Base-by-base conservation (phyloP, 2,888 invertebrate genomes). In the Drosophila acutilabella region DNA sequence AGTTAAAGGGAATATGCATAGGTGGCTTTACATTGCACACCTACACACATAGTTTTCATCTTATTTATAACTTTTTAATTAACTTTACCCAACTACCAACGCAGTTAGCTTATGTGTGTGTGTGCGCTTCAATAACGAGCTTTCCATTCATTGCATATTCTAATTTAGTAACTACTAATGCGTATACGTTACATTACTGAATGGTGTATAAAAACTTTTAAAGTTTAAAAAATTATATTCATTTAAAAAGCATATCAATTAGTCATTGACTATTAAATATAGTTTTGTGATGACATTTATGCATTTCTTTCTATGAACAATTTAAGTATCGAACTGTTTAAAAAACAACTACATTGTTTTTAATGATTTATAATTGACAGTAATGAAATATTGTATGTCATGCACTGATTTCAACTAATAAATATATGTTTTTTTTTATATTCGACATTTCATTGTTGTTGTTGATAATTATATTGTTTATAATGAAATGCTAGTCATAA, bases 41-140 rank as follows among this genome's bases (percentile, higher is more conserved):
- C 66, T 44, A 50, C 42, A 36, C 36, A 33, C 41, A 33, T 30
- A 38, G 53, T 38, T 44, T 65, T 11, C 53, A 57, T 48, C 56
- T 76, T 84, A 81, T 81, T 76, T 84, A 61, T 76, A 79, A 59
- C 62, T n/a, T 64, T 62, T 71, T 62, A 81, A 82, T 85, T 74
- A 77, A 74, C 69, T 77, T 60, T 36, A 30, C 30, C 30, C 33
- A 48, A 6, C 59, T 13, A 18, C 33, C 13, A 14, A 33, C 16
- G 20, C 36, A 36, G n/a, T 6, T 33, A 23, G 23, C 8, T 30
- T 30, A 2, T 6, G 6, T 30, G 8, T 30, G 30, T 30, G 30
- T 30, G 30, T 30, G 30, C 2, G 30, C 8, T 30, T 30, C 30
- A 30, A 30, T 8, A 8, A 8, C 30, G 30, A 8, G 30, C 30